These are phyloP conservation scores for Aplochiton taeniatus DNA, from an alignment of 2,797 vertebrate genomes.

Conservation along the genomic window DNA sequence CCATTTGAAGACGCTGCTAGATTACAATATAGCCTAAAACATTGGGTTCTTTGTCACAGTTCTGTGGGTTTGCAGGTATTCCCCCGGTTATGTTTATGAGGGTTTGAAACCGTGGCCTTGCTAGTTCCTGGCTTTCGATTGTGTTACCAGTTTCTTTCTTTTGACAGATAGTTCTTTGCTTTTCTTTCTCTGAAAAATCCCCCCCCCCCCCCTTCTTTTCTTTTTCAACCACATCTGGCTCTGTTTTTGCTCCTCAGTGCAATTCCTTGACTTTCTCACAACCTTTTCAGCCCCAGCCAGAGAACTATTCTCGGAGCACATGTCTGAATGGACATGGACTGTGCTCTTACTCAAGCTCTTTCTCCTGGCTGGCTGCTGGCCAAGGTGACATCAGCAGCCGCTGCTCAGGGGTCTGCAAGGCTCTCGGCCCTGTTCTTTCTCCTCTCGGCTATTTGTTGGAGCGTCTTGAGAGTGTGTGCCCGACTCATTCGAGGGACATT, in stretches of 20 bases:
- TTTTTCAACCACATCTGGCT: slow-evolving; percentile 67
- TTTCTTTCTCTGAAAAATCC: slow-evolving; percentile 59
- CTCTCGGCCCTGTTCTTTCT: slow-evolving; percentile 43
- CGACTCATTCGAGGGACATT: too few species aligned
- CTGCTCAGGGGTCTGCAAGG: slow-evolving; percentile 43
- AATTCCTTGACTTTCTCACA: slow-evolving; percentile 74
- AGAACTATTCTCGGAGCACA: slow-evolving; percentile 69
- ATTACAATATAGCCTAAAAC: slow-evolving; percentile 23
- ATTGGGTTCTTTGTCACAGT: slow-evolving; percentile 5
- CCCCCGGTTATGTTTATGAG: slow-evolving; percentile 42
- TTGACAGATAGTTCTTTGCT: slow-evolving; percentile 54
- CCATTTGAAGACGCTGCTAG: slow-evolving; percentile 39
- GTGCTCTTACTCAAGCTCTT: slow-evolving; percentile 65
- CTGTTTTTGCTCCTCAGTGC: slow-evolving; percentile 63
- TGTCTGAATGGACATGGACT: slow-evolving; percentile 68
- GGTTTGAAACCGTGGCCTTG: slow-evolving; percentile 22
- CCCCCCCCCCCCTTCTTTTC: slow-evolving; percentile 48
- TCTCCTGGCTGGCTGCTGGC: slow-evolving; percentile 64
- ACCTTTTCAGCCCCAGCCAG: slow-evolving; percentile 70
- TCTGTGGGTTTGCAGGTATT: slow-evolving; percentile 34
- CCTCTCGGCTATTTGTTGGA: slow-evolving; percentile 15
- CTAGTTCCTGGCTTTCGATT: slow-evolving; percentile 40
- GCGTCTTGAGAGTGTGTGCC: too few species aligned
- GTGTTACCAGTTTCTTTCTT: slow-evolving; percentile 24
- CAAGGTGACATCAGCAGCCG: slow-evolving; percentile 66